Base-by-base conservation (phyloP, 2,888 invertebrate species). In the Abscondita cerata region DNA sequence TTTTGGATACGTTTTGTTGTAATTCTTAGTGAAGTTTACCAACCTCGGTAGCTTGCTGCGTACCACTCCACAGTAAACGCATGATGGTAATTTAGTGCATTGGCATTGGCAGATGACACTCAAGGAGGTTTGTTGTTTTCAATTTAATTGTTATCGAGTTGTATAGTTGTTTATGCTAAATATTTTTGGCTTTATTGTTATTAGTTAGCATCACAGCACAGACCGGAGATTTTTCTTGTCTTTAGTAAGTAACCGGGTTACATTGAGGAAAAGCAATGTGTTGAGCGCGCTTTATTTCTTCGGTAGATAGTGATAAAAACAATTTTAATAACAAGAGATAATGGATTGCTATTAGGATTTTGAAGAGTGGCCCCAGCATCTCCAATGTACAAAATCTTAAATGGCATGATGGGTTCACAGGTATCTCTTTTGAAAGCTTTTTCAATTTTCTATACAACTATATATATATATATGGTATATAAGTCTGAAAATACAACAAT, bases 121-220 rank as follows among this genome's bases (percentile, higher is more conserved):
- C 8, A 2, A 11, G 51, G 9, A 51, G 3, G 6, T 51, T 51
- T 25, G 34, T 33, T 33, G 51, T 8, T 40, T 52, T 52, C 40
- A 12, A 34, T 36, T 52, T 36, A 40, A 52, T 40, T 4, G 16
- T n/a, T 34, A 52, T 52, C 18, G 40, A 40, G 18, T 52, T 9
- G 12, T 52, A 19, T 16, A 52, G 34, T 15, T 52, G 52, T 52
- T 52, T 52, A 52, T 6, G 4, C 40, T 2, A 40, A 13, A 19
- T 38, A 19, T 38, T 52, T 11, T 52, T 40, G 18, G 38, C 52
- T 38, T 1, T 19, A 6, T 52, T 40, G 6, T 52, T 52, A n/a
- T 38, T 52, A 12, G 40, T 52, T 13, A 52, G 52, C 16, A n/a
- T 6, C 20, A 52, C 34, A 36, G 52, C n/a, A n/a, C n/a, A n/a